Evolutionary conservation across 23 tunicate genomes (phyloP).

Genomic region (Ascidia mentula): DNA sequence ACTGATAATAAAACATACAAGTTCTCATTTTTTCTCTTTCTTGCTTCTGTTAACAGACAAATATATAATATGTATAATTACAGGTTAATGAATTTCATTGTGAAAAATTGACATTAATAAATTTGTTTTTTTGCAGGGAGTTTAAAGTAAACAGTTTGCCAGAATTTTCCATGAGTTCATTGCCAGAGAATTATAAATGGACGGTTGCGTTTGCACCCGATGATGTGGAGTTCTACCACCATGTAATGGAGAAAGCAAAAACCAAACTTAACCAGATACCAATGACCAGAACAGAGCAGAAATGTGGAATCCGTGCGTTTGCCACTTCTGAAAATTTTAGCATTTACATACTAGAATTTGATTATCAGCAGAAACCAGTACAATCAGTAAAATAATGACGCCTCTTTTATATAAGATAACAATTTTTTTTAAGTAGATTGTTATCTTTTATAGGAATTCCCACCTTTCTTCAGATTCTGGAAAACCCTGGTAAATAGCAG

Average conservation of each 20-base stretch:
- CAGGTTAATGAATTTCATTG: too few relatives aligned
- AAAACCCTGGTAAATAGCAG: constrained; percentile 12
- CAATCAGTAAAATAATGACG: too few relatives aligned
- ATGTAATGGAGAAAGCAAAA: constrained; percentile 48
- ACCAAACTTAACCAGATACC: constrained; percentile 25
- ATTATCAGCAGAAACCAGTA: too few relatives aligned
- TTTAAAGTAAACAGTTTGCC: constrained; percentile 65
- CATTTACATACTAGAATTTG: too few relatives aligned
- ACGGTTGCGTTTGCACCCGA: constrained; percentile 75
- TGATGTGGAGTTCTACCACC: constrained; percentile 19
- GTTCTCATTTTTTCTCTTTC: too few relatives aligned
- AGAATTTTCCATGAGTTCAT: constrained; percentile 20
- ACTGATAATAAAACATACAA: too few relatives aligned
- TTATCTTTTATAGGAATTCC: neutral
- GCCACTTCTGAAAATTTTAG: too few relatives aligned
- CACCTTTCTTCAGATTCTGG: neutral
- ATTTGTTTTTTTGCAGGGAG: constrained; percentile 49
- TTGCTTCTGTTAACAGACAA: neutral
- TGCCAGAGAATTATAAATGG: constrained; percentile 52
- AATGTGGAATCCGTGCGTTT: constrained; percentile 19
- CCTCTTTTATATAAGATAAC: too few relatives aligned
- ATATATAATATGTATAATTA: too few relatives aligned
- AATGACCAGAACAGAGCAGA: neutral
- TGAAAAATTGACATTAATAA: too few relatives aligned
- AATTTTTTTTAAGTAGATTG: too few relatives aligned